Base-by-base conservation (phyloP, 2,888 invertebrate species). In the Anagyrus pseudococci region DNA sequence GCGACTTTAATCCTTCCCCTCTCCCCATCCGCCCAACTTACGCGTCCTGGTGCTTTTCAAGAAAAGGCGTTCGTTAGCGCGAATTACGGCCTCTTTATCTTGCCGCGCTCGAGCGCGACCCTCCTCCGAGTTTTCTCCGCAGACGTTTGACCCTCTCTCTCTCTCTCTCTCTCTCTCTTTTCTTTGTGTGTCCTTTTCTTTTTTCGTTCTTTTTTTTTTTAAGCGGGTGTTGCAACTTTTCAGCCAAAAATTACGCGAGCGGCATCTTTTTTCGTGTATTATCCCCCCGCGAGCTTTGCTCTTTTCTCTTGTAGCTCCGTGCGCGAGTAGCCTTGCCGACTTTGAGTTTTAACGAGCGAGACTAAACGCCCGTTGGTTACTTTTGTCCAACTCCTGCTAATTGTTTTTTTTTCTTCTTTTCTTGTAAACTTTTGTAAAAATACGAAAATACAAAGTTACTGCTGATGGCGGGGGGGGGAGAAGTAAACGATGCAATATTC, bases 51-150 rank as follows among this genome's bases (percentile, higher is more conserved):
- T n/a, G n/a, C n/a, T n/a, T 57, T 72, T 72, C 70, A 73, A 69
- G 68, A 69, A 71, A 67, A 67, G 71, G 68, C 76, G 75, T 77
- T 73, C 72, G 73, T 77, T 77, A 74, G 70, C 67, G 68, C 69
- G 71, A 73, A 73, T 73, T 73, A 73, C n/a, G n/a, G n/a, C n/a
- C n/a, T n/a, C n/a, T n/a, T n/a, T n/a, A n/a, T n/a, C n/a, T n/a
- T n/a, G n/a, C n/a, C n/a, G n/a, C n/a, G n/a, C n/a, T n/a, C n/a
- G n/a, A n/a, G n/a, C n/a, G n/a, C n/a, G n/a, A n/a, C n/a, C n/a
- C n/a, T n/a, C n/a, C n/a, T n/a, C n/a, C n/a, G n/a, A n/a, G n/a
- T n/a, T n/a, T n/a, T n/a, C n/a, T n/a, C n/a, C n/a, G n/a, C n/a
- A n/a, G n/a, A n/a, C n/a, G n/a, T n/a, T n/a, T n/a, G 44, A 50